phyloP scores from a whole-genome alignment of 2,888 invertebrate genomes.

The Dromius quadrimaculatus region DNA sequence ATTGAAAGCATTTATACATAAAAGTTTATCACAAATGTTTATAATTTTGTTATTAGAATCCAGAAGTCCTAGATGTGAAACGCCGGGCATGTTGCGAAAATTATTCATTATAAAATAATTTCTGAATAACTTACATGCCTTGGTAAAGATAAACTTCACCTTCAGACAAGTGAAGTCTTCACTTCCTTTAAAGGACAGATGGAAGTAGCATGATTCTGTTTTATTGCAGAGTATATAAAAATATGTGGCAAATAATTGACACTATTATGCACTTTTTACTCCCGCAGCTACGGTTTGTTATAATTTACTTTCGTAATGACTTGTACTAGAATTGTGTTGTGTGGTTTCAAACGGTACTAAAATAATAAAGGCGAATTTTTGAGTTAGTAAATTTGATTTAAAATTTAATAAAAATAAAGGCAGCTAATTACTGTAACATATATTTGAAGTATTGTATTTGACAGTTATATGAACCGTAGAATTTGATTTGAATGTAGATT shows the following conservation, averaged over 20 bases:
- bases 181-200: conserved; percentile 18
- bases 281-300: conserved; percentile 28
- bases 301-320: conserved; percentile 2
- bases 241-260: not conserved
- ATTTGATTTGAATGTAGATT: too few species aligned
- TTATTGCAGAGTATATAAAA: conserved; percentile 20
- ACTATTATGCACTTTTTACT: conserved; percentile 17
- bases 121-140: too few species aligned
- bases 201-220: conserved; percentile 24
- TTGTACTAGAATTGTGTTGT: conserved; percentile 15
- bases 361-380: too few species aligned
- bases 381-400: too few species aligned
- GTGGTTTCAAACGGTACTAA: conserved; percentile 30
- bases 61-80: not conserved
- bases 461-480: too few species aligned
- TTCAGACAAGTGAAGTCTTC: conserved; percentile 14
- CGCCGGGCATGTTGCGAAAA: too few species aligned
- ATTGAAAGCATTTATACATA: conserved; percentile 19
- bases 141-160: conserved; percentile 12
- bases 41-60: not conserved
- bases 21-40: not conserved
- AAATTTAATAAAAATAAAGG: too few species aligned
- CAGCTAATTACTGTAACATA: too few species aligned
- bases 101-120: too few species aligned
- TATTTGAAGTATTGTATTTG: too few species aligned